Base-by-base conservation (phyloP, 2,113 vertebrate species). In the Nycticorax nycticorax region DNA sequence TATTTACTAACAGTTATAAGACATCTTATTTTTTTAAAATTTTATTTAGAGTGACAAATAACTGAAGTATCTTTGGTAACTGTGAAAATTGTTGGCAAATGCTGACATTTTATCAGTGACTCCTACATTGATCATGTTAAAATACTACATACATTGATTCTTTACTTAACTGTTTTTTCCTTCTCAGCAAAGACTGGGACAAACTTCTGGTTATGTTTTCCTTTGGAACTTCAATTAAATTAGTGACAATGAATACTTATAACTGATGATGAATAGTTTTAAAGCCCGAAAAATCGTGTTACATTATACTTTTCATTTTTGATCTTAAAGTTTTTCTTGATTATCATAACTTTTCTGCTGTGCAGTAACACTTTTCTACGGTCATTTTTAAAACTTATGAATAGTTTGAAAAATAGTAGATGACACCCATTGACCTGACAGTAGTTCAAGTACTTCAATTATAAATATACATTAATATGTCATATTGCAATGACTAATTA, bases 401-500 rank as follows among this genome's bases (percentile, higher is more conserved):
- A 77, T 37, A 56, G 23, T 81, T 92, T 93, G 57, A 94, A 91
- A 92, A 96, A 79, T 48, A 84, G 47, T 35, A 71, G 41, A 57
- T 74, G 75, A 55, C 75, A 86, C 6, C 5, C 60, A 83, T 45
- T 93, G 95, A 91, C 74, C 90, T 95, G 68, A 89, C 66, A 93
- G 78, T 91, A 71, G 88, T 95, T 94, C 75, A 94, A 93, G 75
- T 95, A 57, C 74, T 91, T 97, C 56, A 94, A 63, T 95, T 96
- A 94, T 87, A 96, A 95, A 78, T 94, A 85, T 83, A 95, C 66
- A 92, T 77, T 93, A 80, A 93, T 92, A 95, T 94, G 79, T 95
- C 82, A 93, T 71, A 87, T 85, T 77, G 39, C 26, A 79, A 43
- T 87, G 79, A 73, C 63, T 96, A 96, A 97, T 96, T 95, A 75